Evolutionary conservation across 2,797 vertebrate genomes (phyloP).

Genomic region (Thripadectes ignobilis): DNA sequence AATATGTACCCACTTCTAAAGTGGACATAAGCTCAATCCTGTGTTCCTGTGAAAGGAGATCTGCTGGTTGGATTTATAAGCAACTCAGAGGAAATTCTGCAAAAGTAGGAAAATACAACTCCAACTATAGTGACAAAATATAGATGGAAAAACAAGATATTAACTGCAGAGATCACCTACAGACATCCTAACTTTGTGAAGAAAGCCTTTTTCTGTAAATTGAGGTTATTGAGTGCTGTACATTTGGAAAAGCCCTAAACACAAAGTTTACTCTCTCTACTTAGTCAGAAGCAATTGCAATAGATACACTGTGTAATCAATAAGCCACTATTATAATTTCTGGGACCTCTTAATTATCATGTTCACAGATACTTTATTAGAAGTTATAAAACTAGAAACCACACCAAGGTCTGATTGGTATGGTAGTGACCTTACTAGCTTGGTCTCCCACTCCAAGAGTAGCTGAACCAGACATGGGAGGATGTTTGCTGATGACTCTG

Average conservation of each 20-base stretch:
- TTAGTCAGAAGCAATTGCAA: background rate
- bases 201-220: background rate
- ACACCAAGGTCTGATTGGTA: background rate
- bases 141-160: background rate
- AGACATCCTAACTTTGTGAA: constrained; percentile 15
- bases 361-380: background rate
- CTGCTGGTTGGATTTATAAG: background rate
- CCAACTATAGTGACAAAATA: background rate
- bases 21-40: background rate
- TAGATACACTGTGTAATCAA: constrained; percentile 17
- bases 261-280: background rate
- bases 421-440: background rate
- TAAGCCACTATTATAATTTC: background rate
- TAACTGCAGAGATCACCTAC: background rate
- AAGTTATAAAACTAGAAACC: background rate
- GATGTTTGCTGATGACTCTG: background rate
- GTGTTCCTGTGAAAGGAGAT: background rate
- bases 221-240: background rate
- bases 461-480: background rate
- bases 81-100: background rate
- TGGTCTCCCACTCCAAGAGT: background rate
- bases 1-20: background rate
- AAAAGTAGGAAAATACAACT: background rate
- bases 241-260: constrained; percentile 27
- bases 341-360: background rate